Evolutionary conservation across 1,140 invertebrate genomes (phyloP).

Genomic region (Apis dorsata): DNA sequence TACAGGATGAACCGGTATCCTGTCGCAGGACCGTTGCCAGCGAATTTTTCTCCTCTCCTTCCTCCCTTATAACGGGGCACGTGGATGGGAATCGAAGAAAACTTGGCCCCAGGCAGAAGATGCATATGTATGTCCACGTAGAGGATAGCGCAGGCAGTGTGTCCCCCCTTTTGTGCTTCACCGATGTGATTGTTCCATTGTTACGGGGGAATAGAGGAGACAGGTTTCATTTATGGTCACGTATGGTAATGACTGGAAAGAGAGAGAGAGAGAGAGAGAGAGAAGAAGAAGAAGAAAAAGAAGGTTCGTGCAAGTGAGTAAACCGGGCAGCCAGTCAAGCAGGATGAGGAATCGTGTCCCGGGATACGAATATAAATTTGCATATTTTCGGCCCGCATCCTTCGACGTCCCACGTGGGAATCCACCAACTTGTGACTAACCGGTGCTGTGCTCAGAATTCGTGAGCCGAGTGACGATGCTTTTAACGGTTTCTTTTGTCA

Average conservation of each 20-base stretch:
- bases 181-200: conserved; percentile 64
- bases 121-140: conserved; percentile 59
- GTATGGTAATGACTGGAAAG: conserved; percentile 73
- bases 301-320: conserved; percentile 27
- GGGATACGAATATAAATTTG: conserved; percentile 69
- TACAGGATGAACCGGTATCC: conserved; percentile 77
- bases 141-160: conserved; percentile 26
- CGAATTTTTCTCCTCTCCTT: conserved; percentile 21
- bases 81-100: conserved; percentile 56
- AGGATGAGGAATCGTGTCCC: conserved; percentile 64
- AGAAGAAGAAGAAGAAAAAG: neutral
- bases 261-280: conserved; percentile 6
- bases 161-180: conserved; percentile 45
- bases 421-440: conserved; percentile 51
- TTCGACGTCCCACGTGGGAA: conserved; percentile 75
- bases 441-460: conserved; percentile 34
- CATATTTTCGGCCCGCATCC: conserved; percentile 78
- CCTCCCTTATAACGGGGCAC: conserved; percentile 53
- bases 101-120: conserved; percentile 49
- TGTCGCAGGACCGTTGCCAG: conserved; percentile 76
- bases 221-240: conserved; percentile 76
- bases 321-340: conserved; percentile 48
- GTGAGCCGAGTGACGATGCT: conserved; percentile 43
- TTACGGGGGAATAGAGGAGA: conserved; percentile 65
- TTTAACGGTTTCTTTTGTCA: conserved; percentile 63